Percentiles rank a stretch among this genome's conserved stretches.
These are phyloP conservation scores for Gopherus flavomarginatus DNA, from an alignment of 2,113 vertebrate genomes.

Conservation along the genomic window DNA sequence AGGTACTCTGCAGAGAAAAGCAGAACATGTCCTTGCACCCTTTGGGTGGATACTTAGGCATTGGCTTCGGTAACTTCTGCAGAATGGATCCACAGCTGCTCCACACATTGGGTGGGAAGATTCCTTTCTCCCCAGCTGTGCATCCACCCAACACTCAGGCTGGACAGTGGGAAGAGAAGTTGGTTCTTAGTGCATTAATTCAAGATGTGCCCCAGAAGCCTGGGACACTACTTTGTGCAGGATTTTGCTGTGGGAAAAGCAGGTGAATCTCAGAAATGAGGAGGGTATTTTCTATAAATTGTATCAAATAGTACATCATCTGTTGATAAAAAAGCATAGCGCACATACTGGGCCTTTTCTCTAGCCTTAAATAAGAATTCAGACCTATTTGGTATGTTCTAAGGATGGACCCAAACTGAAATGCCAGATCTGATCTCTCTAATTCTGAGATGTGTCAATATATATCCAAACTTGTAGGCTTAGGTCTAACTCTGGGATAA, in stretches of 20 bases:
- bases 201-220: background rate
- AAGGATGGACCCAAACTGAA: background rate
- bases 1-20: background rate
- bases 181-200: background rate
- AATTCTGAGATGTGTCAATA: constrained; percentile 15
- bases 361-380: too few species aligned
- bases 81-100: rapidly evolving
- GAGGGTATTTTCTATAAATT: background rate
- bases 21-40: background rate
- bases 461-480: constrained; percentile 25
- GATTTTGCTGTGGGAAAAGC: background rate
- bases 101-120: background rate
- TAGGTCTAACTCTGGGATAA: background rate
- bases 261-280: background rate
- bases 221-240: background rate
- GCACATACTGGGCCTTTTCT: background rate
- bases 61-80: rapidly evolving
- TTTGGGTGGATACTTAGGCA: background rate
- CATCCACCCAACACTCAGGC: rapidly evolving
- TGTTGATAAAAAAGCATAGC: background rate
- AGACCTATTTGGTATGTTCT: background rate
- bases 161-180: background rate
- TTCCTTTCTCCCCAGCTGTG: background rate
- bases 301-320: background rate
- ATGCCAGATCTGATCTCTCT: background rate